These are phyloP conservation scores for Lophotriccus pileatus DNA, from an alignment of 2,797 vertebrate genomes.

Conservation along the genomic window DNA sequence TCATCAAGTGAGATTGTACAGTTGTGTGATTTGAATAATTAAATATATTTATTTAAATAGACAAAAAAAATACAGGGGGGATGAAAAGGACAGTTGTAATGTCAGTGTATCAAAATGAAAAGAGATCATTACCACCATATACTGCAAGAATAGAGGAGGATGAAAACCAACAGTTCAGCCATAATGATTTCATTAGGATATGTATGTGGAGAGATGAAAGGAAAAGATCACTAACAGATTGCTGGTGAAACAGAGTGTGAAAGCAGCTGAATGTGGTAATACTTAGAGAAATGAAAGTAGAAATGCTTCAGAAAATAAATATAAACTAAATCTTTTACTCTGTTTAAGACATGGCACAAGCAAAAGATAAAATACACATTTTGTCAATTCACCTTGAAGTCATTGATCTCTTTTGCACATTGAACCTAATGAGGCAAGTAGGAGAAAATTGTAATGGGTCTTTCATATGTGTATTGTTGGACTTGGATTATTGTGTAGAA, in stretches of 20 bases:
- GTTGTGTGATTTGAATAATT: conserved; percentile 62
- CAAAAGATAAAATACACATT: conserved; percentile 56
- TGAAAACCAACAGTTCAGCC: conserved; percentile 65
- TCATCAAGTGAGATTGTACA: conserved; percentile 24
- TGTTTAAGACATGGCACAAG: conserved; percentile 21
- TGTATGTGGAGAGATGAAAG: conserved; percentile 70
- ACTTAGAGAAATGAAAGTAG: conserved; percentile 62
- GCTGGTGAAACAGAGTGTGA: conserved; percentile 51
- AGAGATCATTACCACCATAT: conserved; percentile 64
- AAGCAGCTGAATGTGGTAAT: conserved; percentile 60
- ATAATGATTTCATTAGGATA: conserved; percentile 74
- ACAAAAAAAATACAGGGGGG: neutral
- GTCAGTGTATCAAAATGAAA: conserved; percentile 67
- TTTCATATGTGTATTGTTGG: neutral
- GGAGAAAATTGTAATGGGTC: conserved; percentile 32
- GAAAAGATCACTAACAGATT: conserved; percentile 67
- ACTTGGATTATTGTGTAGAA: conserved; percentile 40
- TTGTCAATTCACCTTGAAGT: conserved; percentile 50
- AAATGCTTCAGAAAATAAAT: conserved; percentile 63
- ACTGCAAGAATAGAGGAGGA: conserved; percentile 46
- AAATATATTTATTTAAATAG: conserved; percentile 69
- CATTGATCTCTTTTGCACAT: conserved; percentile 64
- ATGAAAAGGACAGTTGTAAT: conserved; percentile 48
- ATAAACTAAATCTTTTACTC: conserved; percentile 31
- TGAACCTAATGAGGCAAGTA: conserved; percentile 67